These are phyloP conservation scores for Furnarius figulus DNA, from an alignment of 2,113 vertebrate species.

Conservation along the genomic window DNA sequence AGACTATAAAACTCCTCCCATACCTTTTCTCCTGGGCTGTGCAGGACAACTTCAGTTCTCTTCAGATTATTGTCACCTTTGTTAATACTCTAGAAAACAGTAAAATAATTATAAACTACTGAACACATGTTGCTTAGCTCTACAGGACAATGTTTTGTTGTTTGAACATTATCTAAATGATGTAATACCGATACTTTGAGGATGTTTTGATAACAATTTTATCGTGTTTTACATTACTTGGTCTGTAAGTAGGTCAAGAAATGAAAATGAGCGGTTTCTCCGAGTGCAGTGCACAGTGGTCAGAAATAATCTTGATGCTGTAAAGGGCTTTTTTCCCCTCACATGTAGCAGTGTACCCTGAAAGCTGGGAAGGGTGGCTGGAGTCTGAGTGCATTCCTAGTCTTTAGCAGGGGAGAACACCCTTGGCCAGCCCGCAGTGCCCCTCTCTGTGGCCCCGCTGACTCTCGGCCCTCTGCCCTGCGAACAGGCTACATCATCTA, in stretches of 20 bases:
- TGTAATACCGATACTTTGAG: not conserved
- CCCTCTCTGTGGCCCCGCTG: not conserved
- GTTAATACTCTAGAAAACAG: not conserved
- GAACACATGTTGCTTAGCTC: not conserved
- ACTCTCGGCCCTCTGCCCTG: not conserved
- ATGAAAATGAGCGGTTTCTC: not conserved
- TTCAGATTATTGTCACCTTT: not conserved
- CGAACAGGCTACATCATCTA: slow-evolving; percentile 95
- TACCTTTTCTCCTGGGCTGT: not conserved
- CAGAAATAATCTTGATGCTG: not conserved
- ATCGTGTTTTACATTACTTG: not conserved
- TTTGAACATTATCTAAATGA: not conserved
- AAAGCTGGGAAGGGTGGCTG: not conserved
- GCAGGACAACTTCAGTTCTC: not conserved
- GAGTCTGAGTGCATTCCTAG: fast-evolving
- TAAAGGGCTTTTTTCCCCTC: not conserved
- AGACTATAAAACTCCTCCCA: not conserved
- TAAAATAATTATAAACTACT: not conserved
- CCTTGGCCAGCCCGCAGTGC: too few species aligned
- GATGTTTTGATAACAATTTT: not conserved
- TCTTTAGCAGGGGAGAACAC: not conserved
- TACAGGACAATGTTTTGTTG: not conserved
- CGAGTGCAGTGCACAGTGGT: not conserved
- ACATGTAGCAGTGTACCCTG: not conserved
- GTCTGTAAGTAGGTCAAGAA: not conserved